These are phyloP conservation scores for Catharus bicknelli DNA, from an alignment of 2,113 vertebrate genomes.

Conservation along the genomic window DNA sequence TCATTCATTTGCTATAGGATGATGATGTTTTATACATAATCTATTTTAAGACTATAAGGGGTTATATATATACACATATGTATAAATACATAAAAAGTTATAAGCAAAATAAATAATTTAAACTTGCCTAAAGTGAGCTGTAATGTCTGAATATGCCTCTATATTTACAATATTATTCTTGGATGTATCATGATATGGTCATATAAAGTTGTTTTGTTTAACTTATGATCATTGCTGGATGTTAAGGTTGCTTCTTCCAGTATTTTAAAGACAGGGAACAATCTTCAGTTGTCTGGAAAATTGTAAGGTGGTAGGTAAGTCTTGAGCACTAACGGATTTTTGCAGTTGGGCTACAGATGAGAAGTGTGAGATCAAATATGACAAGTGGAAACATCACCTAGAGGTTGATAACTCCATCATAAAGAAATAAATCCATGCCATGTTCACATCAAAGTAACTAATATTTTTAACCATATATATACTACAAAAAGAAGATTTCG, in stretches of 20 bases:
- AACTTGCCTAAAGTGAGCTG: not conserved
- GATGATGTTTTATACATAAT: conserved; percentile 52
- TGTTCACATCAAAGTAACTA: not conserved
- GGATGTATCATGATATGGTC: not conserved
- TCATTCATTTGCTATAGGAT: conserved; percentile 54
- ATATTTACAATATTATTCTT: conserved; percentile 1
- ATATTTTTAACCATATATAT: not conserved
- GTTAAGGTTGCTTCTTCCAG: not conserved
- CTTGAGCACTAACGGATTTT: not conserved
- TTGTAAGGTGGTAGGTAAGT: not conserved
- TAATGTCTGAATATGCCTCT: not conserved
- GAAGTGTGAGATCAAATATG: not conserved
- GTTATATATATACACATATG: not conserved
- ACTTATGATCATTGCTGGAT: not conserved
- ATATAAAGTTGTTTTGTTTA: not conserved
- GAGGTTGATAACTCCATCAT: not conserved
- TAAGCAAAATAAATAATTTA: conserved; percentile 61
- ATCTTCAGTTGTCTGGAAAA: not conserved
- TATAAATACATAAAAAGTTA: not conserved
- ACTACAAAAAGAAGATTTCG: not conserved
- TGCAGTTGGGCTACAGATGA: not conserved
- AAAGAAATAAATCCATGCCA: not conserved
- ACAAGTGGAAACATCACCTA: not conserved
- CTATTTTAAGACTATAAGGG: conserved; percentile 35
- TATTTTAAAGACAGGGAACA: not conserved